phyloP scores from a whole-genome alignment of 35 echinoderm and acorn worm species.

The Apostichopus japonicus region DNA sequence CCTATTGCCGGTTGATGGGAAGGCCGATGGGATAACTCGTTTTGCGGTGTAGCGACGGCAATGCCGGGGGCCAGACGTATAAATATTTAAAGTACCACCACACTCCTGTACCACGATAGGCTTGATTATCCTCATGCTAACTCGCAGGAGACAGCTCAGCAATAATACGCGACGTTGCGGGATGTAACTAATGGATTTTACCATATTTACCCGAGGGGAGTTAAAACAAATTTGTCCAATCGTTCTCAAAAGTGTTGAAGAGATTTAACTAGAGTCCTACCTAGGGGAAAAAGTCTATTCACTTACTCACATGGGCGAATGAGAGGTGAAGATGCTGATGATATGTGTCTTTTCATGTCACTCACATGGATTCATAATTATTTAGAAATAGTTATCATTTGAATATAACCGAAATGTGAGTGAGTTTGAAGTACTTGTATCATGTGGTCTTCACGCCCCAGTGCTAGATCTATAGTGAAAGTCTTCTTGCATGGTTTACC shows the following conservation, averaged over 20 bases:
- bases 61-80: slow-evolving; percentile 43
- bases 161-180: slow-evolving; percentile 25
- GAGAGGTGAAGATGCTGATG: too few species aligned
- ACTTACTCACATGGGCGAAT: too few species aligned
- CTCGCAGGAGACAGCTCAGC: slow-evolving; percentile 45
- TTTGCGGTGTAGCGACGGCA: slow-evolving; percentile 40
- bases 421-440: too few species aligned
- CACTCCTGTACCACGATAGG: slow-evolving; percentile 25
- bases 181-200: slow-evolving; percentile 13
- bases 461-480: too few species aligned
- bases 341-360: neutral
- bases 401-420: too few species aligned
- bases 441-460: too few species aligned
- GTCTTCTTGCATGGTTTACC: too few species aligned
- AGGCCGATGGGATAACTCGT: slow-evolving; percentile 41
- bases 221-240: neutral
- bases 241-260: too few species aligned
- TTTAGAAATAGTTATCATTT: neutral
- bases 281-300: too few species aligned
- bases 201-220: slow-evolving; percentile 24
- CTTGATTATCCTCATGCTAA: slow-evolving; percentile 23
- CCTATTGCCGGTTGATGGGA: slow-evolving; percentile 22
- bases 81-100: slow-evolving; percentile 43
- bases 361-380: neutral
- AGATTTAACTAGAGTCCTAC: too few species aligned